These are phyloP conservation scores for Parauchenoglanis punctatus DNA, from an alignment of 2,797 vertebrate genomes.

Conservation along the genomic window DNA sequence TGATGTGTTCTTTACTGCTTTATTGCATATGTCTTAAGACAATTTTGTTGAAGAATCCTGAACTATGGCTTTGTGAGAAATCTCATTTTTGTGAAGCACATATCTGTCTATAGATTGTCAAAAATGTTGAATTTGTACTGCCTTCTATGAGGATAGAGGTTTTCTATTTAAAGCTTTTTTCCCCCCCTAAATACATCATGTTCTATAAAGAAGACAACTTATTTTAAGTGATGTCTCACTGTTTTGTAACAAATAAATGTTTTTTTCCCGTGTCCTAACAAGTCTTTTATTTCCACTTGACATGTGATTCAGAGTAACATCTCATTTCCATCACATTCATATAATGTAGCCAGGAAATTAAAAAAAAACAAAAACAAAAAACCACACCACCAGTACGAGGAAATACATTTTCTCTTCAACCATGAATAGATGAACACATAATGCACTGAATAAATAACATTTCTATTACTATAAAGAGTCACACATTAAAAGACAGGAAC, in stretches of 20 bases:
- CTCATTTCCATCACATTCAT: conserved; percentile 19
- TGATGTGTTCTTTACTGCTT: background rate
- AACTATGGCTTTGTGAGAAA: background rate
- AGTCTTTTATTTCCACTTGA: conserved; percentile 33
- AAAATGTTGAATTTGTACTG: background rate
- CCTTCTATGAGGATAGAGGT: background rate
- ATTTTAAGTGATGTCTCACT: background rate
- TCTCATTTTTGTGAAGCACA: background rate
- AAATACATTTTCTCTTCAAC: background rate
- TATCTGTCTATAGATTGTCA: background rate
- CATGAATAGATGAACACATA: background rate
- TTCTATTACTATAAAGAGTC: conserved; percentile 8
- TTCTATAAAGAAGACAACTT: background rate
- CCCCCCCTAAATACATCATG: background rate
- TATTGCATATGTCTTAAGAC: background rate
- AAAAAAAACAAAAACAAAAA: no score
- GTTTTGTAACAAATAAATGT: background rate
- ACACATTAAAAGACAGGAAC: background rate
- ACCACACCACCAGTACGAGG: background rate
- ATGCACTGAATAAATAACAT: conserved; percentile 16
- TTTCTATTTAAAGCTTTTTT: background rate
- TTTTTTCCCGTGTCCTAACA: background rate
- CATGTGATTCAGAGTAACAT: background rate
- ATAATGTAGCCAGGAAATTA: background rate
- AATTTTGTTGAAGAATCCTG: background rate